Base-by-base conservation (phyloP, 2,888 invertebrate species). In the Chydorus sphaericus region DNA sequence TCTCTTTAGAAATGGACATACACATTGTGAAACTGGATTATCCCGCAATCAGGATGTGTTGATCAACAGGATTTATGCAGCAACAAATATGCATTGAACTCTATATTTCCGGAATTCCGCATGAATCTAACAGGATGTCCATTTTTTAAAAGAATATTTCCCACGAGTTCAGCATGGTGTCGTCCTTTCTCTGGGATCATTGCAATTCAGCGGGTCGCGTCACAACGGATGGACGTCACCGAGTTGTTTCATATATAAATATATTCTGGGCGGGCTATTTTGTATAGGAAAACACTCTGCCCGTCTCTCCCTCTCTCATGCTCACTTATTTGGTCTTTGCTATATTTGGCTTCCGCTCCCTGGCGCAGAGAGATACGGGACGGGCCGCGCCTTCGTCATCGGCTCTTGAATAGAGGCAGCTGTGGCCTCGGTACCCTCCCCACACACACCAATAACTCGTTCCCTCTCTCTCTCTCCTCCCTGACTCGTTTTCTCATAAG, bases 311-410 rank as follows among this genome's bases (percentile, higher is more conserved):
- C 33, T 14, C 33, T 14, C 33, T 8, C 44, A 20, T 44, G 26
- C 20, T 23, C 3, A 8, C 26, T 23, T 23, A 11, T n/a, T 5
- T 33, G 33, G 14, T 28, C 26, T 44, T 28, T 44, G 44, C 44
- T 44, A 44, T 44, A 44, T 44, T 44, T 44, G 44, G 44, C 44
- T 44, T 8, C n/a, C 44, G 23, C 44, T 44, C 28, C 44, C 44
- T n/a, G 44, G 44, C 44, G 44, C 2, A n/a, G n/a, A n/a, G n/a
- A n/a, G n/a, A n/a, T n/a, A n/a, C n/a, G n/a, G n/a, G n/a, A n/a
- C n/a, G n/a, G n/a, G n/a, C n/a, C 16, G 23, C 28, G 23, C 23
- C 44, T 44, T 44, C 44, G 44, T 44, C 44, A 44, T 44, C 28
- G 44, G 26, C 14, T 44, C 44, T 23, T 44, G 44, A 44, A 44